These are phyloP conservation scores for Desmophyllum pertusum DNA, from an alignment of 92 coral and sea anemone species.

Conservation along the genomic window DNA sequence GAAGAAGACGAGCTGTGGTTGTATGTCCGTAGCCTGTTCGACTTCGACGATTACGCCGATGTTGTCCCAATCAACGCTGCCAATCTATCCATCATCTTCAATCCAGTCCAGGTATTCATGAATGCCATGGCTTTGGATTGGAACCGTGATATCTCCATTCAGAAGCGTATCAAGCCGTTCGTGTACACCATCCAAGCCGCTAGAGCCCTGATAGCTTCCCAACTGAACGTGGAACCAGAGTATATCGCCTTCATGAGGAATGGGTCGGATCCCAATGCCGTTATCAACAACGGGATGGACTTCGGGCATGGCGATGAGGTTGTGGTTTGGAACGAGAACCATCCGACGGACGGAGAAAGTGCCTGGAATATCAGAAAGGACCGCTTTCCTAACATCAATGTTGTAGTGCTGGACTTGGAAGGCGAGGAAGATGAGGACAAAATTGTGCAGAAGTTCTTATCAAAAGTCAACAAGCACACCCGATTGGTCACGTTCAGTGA, in stretches of 20 bases:
- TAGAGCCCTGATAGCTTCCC: conserved; percentile 50
- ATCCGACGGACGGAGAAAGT: conserved; percentile 44
- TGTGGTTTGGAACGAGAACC: conserved; percentile 73
- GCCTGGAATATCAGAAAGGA: conserved; percentile 65
- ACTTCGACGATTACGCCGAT: conserved; percentile 62
- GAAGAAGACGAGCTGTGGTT: conserved; percentile 48
- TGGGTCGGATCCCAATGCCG: conserved; percentile 64
- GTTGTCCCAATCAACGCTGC: conserved; percentile 73
- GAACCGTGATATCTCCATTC: conserved; percentile 73
- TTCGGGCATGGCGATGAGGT: conserved; percentile 48
- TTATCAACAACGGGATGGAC: conserved; percentile 61
- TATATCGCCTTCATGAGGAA: conserved; percentile 54
- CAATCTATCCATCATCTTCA: conserved; percentile 49
- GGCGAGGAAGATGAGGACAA: conserved; percentile 43
- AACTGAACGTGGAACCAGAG: conserved; percentile 54
- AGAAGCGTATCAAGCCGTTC: conserved; percentile 59
- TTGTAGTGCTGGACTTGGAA: conserved; percentile 37
- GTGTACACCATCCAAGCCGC: conserved; percentile 56
- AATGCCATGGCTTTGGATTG: conserved; percentile 55
- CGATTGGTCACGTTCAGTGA: conserved; percentile 57
- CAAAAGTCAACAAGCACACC: conserved; percentile 42
- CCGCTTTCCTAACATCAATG: conserved; percentile 42
- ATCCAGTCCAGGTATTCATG: conserved; percentile 49
- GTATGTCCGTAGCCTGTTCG: conserved; percentile 51
- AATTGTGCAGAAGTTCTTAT: conserved; percentile 49